These are phyloP conservation scores for Cherax quadricarinatus DNA, from an alignment of 1,140 invertebrate genomes.

Conservation along the genomic window DNA sequence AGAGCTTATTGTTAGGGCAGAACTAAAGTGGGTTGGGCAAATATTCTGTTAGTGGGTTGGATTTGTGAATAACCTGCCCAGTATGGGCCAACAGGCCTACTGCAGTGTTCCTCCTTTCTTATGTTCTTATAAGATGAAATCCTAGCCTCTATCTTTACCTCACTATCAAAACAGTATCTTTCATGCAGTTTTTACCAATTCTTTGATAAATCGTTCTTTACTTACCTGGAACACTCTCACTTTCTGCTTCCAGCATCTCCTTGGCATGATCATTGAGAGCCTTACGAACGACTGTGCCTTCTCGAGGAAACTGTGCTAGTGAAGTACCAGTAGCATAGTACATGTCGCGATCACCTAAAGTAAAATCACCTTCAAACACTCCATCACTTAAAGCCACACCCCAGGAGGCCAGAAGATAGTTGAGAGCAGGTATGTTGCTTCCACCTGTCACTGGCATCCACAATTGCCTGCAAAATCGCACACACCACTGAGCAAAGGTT, in stretches of 20 bases:
- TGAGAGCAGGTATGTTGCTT: constrained; percentile 94
- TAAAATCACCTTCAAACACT: constrained; percentile 93
- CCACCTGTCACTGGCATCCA: constrained; percentile 97
- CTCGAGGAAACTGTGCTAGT: constrained; percentile 86
- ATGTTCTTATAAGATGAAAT: no score
- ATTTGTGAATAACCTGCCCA: no score
- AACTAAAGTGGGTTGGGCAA: no score
- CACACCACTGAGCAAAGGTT: neutral
- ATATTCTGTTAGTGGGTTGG: no score
- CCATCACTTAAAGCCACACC: constrained; percentile 91
- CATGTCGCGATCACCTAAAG: constrained; percentile 90
- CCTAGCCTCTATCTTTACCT: no score
- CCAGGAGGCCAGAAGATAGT: constrained; percentile 89
- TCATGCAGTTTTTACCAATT: no score
- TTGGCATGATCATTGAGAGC: constrained; percentile 79
- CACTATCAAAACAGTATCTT: no score
- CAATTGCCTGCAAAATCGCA: constrained; percentile 79
- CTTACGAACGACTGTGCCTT: constrained; percentile 84
- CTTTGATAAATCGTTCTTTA: neutral
- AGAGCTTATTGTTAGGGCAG: no score
- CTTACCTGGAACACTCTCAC: constrained; percentile 75
- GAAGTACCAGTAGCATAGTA: constrained; percentile 94
- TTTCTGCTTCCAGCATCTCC: constrained; percentile 79
- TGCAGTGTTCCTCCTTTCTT: no score
- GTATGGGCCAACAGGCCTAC: no score